These are phyloP conservation scores for Xiphorhynchus erythropygius DNA, from an alignment of 2,797 vertebrate genomes.

Conservation along the genomic window DNA sequence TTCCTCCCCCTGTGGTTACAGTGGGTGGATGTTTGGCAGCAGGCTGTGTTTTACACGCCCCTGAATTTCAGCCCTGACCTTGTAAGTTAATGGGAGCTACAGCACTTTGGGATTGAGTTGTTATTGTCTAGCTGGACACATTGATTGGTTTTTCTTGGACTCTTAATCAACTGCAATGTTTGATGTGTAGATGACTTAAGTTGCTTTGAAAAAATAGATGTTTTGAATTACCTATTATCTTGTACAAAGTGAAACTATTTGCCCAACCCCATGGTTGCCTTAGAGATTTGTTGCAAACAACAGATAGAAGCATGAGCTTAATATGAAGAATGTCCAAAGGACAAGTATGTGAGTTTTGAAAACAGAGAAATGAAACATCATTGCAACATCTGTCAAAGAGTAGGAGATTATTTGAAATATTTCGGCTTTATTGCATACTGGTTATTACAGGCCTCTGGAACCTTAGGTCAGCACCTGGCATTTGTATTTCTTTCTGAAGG, in stretches of 20 bases:
- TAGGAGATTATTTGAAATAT: not conserved
- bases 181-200: not conserved
- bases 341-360: slow-evolving; percentile 8
- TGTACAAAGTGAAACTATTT: slow-evolving; percentile 32
- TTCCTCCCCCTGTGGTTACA: not conserved
- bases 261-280: not conserved
- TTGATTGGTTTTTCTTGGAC: slow-evolving; percentile 12
- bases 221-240: slow-evolving; percentile 50
- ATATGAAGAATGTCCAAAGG: not conserved
- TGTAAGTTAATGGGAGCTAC: not conserved
- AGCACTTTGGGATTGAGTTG: not conserved
- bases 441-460: not conserved
- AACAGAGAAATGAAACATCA: not conserved
- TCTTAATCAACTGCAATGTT: not conserved
- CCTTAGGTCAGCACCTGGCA: not conserved
- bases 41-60: not conserved
- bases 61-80: not conserved
- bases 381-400: slow-evolving; percentile 13
- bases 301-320: not conserved
- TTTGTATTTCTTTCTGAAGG: not conserved
- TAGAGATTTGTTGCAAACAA: slow-evolving; percentile 33
- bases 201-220: slow-evolving; percentile 5
- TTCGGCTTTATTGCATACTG: not conserved
- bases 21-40: not conserved
- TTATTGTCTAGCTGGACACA: not conserved